phyloP scores from a whole-genome alignment of 2,113 vertebrate genomes.

The Tyto alba region DNA sequence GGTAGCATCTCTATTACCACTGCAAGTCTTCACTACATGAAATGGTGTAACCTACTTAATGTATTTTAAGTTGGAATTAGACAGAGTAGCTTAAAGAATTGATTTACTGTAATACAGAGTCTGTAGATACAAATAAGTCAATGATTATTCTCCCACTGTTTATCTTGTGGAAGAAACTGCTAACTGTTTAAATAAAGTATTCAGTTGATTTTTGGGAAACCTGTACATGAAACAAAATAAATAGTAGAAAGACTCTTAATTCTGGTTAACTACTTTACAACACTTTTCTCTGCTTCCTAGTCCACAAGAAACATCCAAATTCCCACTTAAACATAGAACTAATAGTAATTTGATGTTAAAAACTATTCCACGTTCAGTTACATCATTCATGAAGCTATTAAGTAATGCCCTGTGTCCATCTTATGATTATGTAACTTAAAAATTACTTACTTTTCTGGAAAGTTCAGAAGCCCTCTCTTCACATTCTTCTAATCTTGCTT shows the following conservation, averaged over 20 bases:
- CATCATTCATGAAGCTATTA: neutral
- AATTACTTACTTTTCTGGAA: conserved; percentile 82
- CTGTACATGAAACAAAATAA: neutral
- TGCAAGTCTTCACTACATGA: neutral
- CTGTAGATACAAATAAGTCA: neutral
- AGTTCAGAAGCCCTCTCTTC: conserved; percentile 85
- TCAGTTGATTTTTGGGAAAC: neutral
- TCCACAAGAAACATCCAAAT: neutral
- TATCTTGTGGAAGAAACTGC: neutral
- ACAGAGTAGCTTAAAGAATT: neutral
- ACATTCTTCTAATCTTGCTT: conserved; percentile 85
- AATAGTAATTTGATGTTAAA: neutral
- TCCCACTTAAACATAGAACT: neutral
- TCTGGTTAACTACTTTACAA: neutral
- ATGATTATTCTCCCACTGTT: neutral
- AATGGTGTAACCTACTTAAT: neutral
- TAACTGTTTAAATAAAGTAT: neutral
- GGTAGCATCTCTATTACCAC: neutral
- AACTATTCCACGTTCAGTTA: neutral
- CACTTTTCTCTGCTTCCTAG: neutral
- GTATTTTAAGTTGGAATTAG: neutral
- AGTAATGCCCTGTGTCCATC: neutral
- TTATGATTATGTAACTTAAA: neutral
- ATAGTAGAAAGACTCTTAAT: neutral
- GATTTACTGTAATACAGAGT: neutral